A percentile compares a stretch with the other conserved stretches of the same genome.
phyloP scores from a whole-genome alignment of 2,888 invertebrate species.

The Linyphia triangularis region DNA sequence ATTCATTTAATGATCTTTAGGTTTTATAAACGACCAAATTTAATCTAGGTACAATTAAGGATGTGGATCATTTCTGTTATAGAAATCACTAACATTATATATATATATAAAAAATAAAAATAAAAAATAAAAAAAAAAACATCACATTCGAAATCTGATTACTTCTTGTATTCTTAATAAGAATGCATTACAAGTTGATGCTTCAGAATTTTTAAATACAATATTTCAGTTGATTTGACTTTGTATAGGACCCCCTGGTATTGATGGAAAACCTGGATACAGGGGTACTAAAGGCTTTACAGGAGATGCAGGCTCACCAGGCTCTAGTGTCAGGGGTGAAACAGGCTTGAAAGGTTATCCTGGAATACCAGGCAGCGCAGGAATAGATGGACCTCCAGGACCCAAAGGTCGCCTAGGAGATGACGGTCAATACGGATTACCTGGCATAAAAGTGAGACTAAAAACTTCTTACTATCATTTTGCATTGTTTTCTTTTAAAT shows the following conservation, averaged over 20 bases:
- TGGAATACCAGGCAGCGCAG: slow-evolving; percentile 55
- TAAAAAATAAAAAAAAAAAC: too few species aligned
- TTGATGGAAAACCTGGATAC: slow-evolving; percentile 44
- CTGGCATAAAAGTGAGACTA: slow-evolving; percentile 77
- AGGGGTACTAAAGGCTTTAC: slow-evolving; percentile 42
- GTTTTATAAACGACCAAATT: too few species aligned
- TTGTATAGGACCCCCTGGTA: slow-evolving; percentile 47
- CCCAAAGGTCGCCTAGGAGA: slow-evolving; percentile 50
- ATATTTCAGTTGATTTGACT: too few species aligned
- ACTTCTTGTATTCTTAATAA: too few species aligned
- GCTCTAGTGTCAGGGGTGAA: slow-evolving; percentile 24
- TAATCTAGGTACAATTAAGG: too few species aligned
- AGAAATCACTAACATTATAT: too few species aligned
- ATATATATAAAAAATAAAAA: too few species aligned
- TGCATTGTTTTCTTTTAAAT: not conserved
- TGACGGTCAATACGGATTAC: slow-evolving; percentile 76
- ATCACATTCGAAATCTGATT: too few species aligned
- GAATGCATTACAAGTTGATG: too few species aligned
- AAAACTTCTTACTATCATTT: not conserved
- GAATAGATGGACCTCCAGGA: slow-evolving; percentile 54
- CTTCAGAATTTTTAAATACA: too few species aligned
- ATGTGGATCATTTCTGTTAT: too few species aligned
- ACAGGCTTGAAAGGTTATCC: slow-evolving; percentile 64
- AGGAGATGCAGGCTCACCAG: slow-evolving; percentile 63
- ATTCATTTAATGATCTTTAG: too few species aligned